Percentiles rank a stretch among this genome's conserved stretches.
Conservation (phyloP, 2,888 invertebrate species). For the Zele albiditarsus region DNA sequence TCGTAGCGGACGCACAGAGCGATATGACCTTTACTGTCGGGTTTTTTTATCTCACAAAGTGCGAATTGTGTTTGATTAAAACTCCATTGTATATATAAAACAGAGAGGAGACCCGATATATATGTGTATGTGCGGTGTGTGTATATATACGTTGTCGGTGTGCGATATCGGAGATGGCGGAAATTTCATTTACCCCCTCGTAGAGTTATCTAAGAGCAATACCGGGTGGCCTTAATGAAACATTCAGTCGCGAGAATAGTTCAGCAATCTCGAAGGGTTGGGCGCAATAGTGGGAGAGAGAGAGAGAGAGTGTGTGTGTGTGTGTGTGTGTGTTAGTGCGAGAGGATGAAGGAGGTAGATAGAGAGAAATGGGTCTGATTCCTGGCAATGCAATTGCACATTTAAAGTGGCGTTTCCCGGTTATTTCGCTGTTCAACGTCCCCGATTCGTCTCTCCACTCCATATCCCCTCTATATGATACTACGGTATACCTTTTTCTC, state of each 20-base stretch:
- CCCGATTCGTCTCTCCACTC: slow-evolving; percentile 1
- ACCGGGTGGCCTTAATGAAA: slow-evolving; percentile 73
- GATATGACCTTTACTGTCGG: neutral
- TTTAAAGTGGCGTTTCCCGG: slow-evolving; percentile 71
- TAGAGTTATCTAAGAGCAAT: slow-evolving; percentile 73
- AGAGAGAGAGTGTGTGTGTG: slow-evolving; percentile 40
- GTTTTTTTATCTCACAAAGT: neutral
- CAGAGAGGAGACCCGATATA: slow-evolving; percentile 36
- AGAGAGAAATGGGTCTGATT: slow-evolving; percentile 70
- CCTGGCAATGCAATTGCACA: slow-evolving; percentile 72
- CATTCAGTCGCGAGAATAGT: slow-evolving; percentile 73
- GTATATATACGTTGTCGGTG: slow-evolving; percentile 35
- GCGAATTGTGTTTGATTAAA: slow-evolving; percentile 69
- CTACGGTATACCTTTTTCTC: neutral
- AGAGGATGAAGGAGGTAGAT: slow-evolving; percentile 40
- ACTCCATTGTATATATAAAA: slow-evolving; percentile 48
- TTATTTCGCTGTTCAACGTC: slow-evolving; percentile 69
- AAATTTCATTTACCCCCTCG: slow-evolving; percentile 73
- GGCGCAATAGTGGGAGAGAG: slow-evolving; percentile 49
- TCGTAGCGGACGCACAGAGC: slow-evolving; percentile 48
- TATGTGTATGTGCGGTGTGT: slow-evolving; percentile 20
- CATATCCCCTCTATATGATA: neutral
- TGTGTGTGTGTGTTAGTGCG: slow-evolving; percentile 37
- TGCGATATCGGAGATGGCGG: slow-evolving; percentile 72
- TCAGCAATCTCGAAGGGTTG: slow-evolving; percentile 72